Evolutionary conservation across 2,797 vertebrate genomes (phyloP).

Genomic region (Hypotaenidia philippensis): DNA sequence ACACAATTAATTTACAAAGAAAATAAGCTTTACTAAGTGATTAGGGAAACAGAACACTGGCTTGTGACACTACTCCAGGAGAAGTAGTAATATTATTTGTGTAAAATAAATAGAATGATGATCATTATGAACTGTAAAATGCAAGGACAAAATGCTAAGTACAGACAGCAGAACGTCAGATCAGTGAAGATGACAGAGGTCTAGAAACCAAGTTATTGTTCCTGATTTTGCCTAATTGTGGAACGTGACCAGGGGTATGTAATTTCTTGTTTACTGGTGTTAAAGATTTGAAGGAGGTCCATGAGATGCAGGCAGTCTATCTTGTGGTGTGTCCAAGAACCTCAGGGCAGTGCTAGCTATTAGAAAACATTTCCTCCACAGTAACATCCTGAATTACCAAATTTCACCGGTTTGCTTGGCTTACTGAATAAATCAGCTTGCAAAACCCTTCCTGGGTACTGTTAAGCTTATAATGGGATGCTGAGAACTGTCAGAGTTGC

Average conservation of each 20-base stretch:
- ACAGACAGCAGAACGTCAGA: not conserved
- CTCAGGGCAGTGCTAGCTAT: not conserved
- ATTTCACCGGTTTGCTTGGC: not conserved
- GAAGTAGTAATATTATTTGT: not conserved
- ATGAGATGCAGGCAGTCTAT: not conserved
- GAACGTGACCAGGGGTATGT: not conserved
- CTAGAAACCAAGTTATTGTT: not conserved
- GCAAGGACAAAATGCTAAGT: not conserved
- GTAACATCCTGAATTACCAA: not conserved
- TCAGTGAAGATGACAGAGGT: not conserved
- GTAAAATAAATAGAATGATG: not conserved
- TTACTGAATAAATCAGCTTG: not conserved
- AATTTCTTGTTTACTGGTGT: not conserved
- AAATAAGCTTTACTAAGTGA: conserved; percentile 23
- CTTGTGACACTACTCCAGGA: not conserved
- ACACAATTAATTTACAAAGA: conserved; percentile 40
- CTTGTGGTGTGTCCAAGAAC: not conserved
- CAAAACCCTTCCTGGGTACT: not conserved
- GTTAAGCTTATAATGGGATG: not conserved
- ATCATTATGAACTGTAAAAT: not conserved
- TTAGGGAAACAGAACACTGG: not conserved
- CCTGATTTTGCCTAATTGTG: not conserved
- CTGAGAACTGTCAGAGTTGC: not conserved
- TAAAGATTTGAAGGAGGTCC: not conserved
- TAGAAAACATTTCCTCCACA: not conserved